Percentiles rank a stretch among this genome's conserved stretches.
Evolutionary conservation across 2,113 vertebrate species (phyloP).

Genomic region (Atractosteus spatula): DNA sequence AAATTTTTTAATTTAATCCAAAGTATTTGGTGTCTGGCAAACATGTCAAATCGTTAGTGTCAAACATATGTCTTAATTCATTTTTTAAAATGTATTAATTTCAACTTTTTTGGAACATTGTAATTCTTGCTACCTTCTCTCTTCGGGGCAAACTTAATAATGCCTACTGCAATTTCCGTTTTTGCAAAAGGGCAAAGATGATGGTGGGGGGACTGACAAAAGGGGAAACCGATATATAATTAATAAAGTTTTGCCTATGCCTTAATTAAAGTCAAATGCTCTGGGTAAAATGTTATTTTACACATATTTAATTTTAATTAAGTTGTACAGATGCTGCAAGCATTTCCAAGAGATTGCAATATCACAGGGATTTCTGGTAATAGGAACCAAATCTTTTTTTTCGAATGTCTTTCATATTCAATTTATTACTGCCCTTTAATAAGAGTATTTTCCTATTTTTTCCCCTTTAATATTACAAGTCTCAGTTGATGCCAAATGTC

Average conservation of each 20-base stretch:
- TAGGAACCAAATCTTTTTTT: too few species aligned
- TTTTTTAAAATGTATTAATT: background rate
- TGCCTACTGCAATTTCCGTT: background rate
- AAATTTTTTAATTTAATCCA: conserved; percentile 18
- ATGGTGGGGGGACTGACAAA: conserved; percentile 6
- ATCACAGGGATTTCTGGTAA: conserved; percentile 12
- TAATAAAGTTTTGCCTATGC: conserved; percentile 34
- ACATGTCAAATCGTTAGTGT: background rate
- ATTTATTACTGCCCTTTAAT: too few species aligned
- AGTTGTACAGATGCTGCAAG: conserved; percentile 30
- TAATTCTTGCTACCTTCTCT: background rate
- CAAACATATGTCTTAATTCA: background rate
- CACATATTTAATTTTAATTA: conserved; percentile 33
- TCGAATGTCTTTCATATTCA: too few species aligned
- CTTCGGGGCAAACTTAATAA: background rate
- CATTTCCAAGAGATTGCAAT: conserved; percentile 14
- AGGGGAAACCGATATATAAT: conserved; percentile 24
- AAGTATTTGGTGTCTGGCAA: background rate
- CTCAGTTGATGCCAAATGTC: too few species aligned
- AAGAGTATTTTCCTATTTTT: too few species aligned
- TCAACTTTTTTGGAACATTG: background rate
- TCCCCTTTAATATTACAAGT: too few species aligned
- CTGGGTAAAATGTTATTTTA: conserved; percentile 22
- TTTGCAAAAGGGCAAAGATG: background rate
- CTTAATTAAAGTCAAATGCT: conserved; percentile 37